Base-by-base conservation (phyloP, 2,888 invertebrate genomes). In the Liopterus haemorrhoidalis region DNA sequence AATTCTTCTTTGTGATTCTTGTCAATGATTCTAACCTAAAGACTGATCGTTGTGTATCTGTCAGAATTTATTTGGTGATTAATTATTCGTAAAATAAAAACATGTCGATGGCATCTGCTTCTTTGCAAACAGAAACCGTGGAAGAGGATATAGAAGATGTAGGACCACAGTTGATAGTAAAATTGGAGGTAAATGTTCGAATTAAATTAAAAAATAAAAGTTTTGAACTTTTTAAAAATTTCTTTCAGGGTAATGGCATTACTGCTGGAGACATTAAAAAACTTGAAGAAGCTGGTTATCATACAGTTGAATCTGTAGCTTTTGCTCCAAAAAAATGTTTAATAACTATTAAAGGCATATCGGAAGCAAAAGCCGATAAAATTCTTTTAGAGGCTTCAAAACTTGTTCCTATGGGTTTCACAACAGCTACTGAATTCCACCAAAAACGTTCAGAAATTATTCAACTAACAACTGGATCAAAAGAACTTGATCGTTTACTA, bases 321-420 rank as follows among this genome's bases (percentile, higher is more conserved):
- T 96, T 87, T 72, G 84, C 94, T 1, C 92, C 97, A 0, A 93
- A 92, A 62, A 97, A 96, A 67, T 79, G 82, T 63, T 71, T 99
- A 0, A 71, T 93, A 2, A 71, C 81, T 4, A 86, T 94, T 30
- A 95, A 95, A 69, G 99, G 99, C 0, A 90, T 99, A 53, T 94
- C 94, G 33, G 99, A 99, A 64, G 88, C 87, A 0, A 99, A 99
- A 68, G 96, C 94, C 8, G 97, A 97, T 52, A 95, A 95, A 71
- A 81, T 96, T 52, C 61, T 92, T 46, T 76, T 78, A 2, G 96
- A 95, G 70, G 94, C 96, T 2, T 79, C 83, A 0, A 99, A 97
- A 67, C 67, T 93, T 25, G 92, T 97, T 1, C 92, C 93, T 0
- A 92, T 99, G 88, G 97, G 97, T 0, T 99, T 99, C 62, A 95